phyloP scores from a whole-genome alignment of 1,140 invertebrate species.

The Bombus impatiens region DNA sequence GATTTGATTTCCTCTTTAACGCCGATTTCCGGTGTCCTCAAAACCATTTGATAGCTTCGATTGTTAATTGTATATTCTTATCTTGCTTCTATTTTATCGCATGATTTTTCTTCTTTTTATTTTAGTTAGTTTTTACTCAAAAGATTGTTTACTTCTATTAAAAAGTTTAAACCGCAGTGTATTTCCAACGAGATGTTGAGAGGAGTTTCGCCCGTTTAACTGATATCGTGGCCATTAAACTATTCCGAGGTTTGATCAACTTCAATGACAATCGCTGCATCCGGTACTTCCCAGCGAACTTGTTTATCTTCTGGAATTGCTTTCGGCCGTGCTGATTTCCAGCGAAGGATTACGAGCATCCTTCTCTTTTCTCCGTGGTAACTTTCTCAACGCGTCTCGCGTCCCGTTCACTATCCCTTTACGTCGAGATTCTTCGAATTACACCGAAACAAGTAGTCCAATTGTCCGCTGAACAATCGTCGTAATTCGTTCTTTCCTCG shows the following conservation, averaged over 20 bases:
- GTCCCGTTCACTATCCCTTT: neutral
- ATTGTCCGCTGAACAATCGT: neutral
- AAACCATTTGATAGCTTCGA: neutral
- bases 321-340: slow-evolving; percentile 10
- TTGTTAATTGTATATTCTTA: neutral
- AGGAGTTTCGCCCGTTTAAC: neutral
- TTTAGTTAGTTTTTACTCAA: neutral
- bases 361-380: neutral
- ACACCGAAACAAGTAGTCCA: neutral
- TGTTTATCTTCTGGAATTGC: slow-evolving; percentile 37
- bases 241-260: slow-evolving; percentile 16
- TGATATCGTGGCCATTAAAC: neutral
- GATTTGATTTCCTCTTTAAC: neutral
- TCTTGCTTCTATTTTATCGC: no score
- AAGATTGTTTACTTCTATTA: neutral
- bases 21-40: accelerated
- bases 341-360: slow-evolving; percentile 14
- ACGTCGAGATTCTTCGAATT: neutral
- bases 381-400: slow-evolving; percentile 7
- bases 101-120: neutral
- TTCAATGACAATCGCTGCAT: slow-evolving; percentile 18
- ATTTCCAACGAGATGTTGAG: no score
- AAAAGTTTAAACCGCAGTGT: no score
- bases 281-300: slow-evolving; percentile 8
- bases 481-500: neutral